Base-by-base conservation (phyloP, 2,113 vertebrate species). In the Oreochromis tanganicae region DNA sequence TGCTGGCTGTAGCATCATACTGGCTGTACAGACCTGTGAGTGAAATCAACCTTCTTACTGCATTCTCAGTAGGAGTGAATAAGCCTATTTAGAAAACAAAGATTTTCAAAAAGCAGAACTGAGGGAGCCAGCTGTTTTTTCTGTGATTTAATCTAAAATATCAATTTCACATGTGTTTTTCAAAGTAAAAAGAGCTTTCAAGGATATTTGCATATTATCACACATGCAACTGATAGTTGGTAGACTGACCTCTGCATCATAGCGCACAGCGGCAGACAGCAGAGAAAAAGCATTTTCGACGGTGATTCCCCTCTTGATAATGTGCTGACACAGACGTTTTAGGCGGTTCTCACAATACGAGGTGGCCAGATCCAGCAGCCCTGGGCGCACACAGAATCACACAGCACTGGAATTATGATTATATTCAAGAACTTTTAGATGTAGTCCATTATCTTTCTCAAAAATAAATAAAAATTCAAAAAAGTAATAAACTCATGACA, bases 321-420 rank as follows among this genome's bases (percentile, higher is more conserved):
- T 98, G 86, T 99, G 97, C 66, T 99, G 99, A 92, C 99, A 99
- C 17, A 99, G 94, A 50, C 97, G 97, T 92, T 99, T 99, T 92
- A 99, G 95, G 79, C 97, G 97, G 87, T 98, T 98, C 96, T 99
- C 99, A 95, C 99, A 99, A 89, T 99, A 99, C 0, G 99, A 99
- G 13, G 99, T 99, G 17, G 98, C 99, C 95, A 99, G 95, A 92
- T 99, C 99, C 97, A 99, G 90, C 87, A 99, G 97, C 29, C 98
- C 99, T 99, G 94, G 78, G 4, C 11, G 1, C 16, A 56, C 52
- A 81, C 5, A 85, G 1, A 19, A 46, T 16, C 48, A 56, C 34
- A 80, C 24, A 34, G 41, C 7, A 38, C n/a, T 11, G 14, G 29
- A 13, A 32, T 8, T 12, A 46, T 7, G 11, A 54, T 10, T 78